Percentiles rank a stretch among this genome's conserved stretches.
phyloP scores from a whole-genome alignment of 2,888 invertebrate genomes.

The Chymomyza fuscimana region DNA sequence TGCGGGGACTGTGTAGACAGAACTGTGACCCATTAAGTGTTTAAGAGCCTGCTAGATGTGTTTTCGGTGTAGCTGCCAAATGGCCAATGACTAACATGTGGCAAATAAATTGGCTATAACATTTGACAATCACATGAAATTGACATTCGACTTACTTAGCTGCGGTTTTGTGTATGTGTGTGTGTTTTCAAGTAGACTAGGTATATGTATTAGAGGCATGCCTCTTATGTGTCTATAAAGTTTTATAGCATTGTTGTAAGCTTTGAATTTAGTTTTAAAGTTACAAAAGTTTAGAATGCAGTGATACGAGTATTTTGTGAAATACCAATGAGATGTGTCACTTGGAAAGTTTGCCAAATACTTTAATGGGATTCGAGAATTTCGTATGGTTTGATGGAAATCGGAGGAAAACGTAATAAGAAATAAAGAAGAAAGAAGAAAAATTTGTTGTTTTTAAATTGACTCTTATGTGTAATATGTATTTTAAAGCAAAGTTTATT shows the following conservation, averaged over 20 bases:
- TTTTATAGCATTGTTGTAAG: background rate
- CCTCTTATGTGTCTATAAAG: background rate
- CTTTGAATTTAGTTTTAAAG: background rate
- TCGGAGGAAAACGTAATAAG: background rate
- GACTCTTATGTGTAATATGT: too few species aligned
- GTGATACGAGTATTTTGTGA: background rate
- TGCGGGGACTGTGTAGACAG: constrained; percentile 31
- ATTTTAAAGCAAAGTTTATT: too few species aligned
- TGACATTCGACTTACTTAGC: constrained; percentile 2
- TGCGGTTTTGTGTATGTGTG: background rate
- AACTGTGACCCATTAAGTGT: constrained; percentile 40
- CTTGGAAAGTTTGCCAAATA: background rate
- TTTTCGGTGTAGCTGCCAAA: constrained; percentile 53
- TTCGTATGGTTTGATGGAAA: background rate
- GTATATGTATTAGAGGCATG: background rate
- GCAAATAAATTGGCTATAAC: constrained; percentile 42
- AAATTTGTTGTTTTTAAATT: too few species aligned
- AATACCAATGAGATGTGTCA: background rate
- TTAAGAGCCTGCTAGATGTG: constrained; percentile 47
- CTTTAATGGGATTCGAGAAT: background rate
- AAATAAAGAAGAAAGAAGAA: too few species aligned
- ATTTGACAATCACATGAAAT: constrained; percentile 30
- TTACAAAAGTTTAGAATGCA: background rate
- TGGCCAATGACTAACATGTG: background rate
- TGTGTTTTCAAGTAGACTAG: background rate